These are phyloP conservation scores for Aurelia aurita DNA, from an alignment of 30 jellyfish, hydroid and myxozoan species.

Conservation along the genomic window DNA sequence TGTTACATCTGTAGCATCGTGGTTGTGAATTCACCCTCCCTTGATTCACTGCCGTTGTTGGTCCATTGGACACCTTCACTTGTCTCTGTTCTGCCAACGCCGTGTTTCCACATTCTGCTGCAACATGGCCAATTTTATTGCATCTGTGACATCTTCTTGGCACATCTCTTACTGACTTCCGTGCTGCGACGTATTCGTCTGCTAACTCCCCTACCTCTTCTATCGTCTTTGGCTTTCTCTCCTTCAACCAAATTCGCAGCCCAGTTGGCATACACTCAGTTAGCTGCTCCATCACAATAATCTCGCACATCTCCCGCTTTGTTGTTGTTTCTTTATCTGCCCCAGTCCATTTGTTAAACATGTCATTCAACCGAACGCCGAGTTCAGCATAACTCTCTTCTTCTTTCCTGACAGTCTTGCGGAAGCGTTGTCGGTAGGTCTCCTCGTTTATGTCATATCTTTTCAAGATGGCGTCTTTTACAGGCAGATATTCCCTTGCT, in stretches of 20 bases:
- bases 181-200: constrained; percentile 1
- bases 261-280: constrained; percentile 14
- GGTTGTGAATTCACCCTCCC: constrained; percentile 7
- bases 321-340: constrained; percentile 13
- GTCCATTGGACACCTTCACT: not conserved
- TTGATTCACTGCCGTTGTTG: not conserved
- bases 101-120: constrained; percentile 5
- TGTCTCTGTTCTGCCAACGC: not conserved
- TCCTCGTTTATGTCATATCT: too few species aligned
- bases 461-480: too few species aligned
- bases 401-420: too few species aligned
- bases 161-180: constrained; percentile 18
- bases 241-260: constrained; percentile 4
- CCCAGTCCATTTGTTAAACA: too few species aligned
- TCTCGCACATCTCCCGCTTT: not conserved
- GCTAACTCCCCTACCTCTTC: constrained; percentile 14
- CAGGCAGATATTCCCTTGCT: too few species aligned
- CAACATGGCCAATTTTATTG: constrained; percentile 8
- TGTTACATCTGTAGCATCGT: not conserved
- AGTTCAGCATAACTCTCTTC: too few species aligned
- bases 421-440: too few species aligned
- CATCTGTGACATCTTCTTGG: constrained; percentile 22
- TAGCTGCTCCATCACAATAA: not conserved
- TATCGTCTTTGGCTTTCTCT: constrained; percentile 3
- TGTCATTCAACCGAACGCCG: too few species aligned